Base-by-base conservation (phyloP, 30 jellyfish, hydroid and myxozoan genomes). In the Chrysaora quinquecirrha region DNA sequence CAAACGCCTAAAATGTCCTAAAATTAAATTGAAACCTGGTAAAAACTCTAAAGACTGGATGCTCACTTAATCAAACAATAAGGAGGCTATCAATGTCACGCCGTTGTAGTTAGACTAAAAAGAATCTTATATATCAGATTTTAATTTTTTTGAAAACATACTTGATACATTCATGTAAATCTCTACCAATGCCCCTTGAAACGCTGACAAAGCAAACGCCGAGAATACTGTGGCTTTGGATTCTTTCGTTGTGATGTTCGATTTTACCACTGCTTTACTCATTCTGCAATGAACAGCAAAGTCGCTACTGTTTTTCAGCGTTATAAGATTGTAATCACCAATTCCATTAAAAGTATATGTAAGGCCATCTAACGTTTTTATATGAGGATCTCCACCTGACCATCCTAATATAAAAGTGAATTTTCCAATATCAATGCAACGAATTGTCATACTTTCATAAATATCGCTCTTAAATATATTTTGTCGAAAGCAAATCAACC, bases 161-260 rank as follows among this genome's bases (percentile, higher is more conserved):
- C 89, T 84, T 25, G 95, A 58, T 30, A 75, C 76, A 56, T 84
- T 84, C 1, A 84, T 64, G 54, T 62, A 63, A 32, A 84, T 12
- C 66, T 84, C 95, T 28, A 84, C 83, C 75, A 63, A 48, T 0
- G 95, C 84, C 48, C 88, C 88, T 63, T 64, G 84, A 27, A 48
- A 83, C 7, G 83, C 25, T 6, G 70, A 69, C 83, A 84, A 32
- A 11, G 95, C 95, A 75, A 84, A 84, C 3, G 77, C 95, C 23
- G 88, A 73, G 76, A 84, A 84, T 0, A 86, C 96, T 14, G 96
- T 86, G 7, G 96, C 96, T 60, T 81, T 68, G n/a, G 90, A 76
- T 30, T 20, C 75, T 49, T 73, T 19, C 31, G 69, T 22, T 6
- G 89, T 25, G 6, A 90, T 28, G 62, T 66, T 54, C 20, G 80